Evolutionary conservation across 2,113 vertebrate genomes (phyloP), one percentile per base, ranked within the genome.

Genomic region (Carassius gibelio): DNA sequence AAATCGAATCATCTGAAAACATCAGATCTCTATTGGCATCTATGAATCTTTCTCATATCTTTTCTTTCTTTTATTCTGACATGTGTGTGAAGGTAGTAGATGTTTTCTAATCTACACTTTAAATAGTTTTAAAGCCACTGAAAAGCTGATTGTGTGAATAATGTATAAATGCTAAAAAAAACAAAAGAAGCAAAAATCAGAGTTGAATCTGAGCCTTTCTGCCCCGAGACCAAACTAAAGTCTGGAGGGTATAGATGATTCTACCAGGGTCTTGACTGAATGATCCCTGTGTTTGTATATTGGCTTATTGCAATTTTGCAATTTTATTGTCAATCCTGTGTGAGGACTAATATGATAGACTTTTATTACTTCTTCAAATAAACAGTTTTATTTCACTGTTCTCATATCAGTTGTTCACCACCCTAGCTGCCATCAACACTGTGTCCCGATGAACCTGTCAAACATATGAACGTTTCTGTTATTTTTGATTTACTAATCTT

Each of bases 121-220:
- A 50, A 90, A 93, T 91, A 91, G 90, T 94, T 92, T 90, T 13
- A 81, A 95, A 90, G 91, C 93, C 93, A 94, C 93, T 95, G 93
- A 94, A 91, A 85, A 75, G 89, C 90, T 91, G 91, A 90, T 88
- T 79, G 89, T 95, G 95, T 95, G 94, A 94, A 95, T 95, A 95
- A 92, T 95, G 94, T 95, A 94, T 87, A 95, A 88, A 93, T 91
- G 89, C 85, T 90, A 92, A 30, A 42, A 69, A 84, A 79, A 26
- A 26, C 26, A 26, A 68, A 52, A 81, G 50, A 90, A 91, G 87
- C 81, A 91, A 91, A 90, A 55, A 81, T 87, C 88, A 50, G 59
- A 84, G 86, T 87, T 89, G 83, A 91, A 93, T 89, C 93, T 93
- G 93, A 95, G 94, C 92, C 93, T 88, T 89, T 90, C 91, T 93